These are phyloP conservation scores for Melinopterus prodromus DNA, from an alignment of 2,888 invertebrate species.

Conservation along the genomic window DNA sequence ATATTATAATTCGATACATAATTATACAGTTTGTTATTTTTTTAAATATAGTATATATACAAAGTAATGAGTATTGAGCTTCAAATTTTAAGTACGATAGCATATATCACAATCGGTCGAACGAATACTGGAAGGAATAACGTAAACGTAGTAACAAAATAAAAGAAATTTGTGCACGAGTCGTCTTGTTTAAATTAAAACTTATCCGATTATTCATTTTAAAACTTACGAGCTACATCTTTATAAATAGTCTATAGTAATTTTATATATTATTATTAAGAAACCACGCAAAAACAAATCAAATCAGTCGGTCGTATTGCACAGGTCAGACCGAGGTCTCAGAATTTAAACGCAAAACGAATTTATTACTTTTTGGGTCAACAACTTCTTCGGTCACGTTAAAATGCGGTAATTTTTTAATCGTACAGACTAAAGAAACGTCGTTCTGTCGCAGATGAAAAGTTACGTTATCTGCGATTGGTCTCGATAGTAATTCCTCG, in stretches of 20 bases:
- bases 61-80: neutral
- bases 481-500: slow-evolving; percentile 88
- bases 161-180: neutral
- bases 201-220: neutral
- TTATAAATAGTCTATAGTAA: neutral
- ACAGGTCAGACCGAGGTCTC: slow-evolving; percentile 93
- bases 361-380: slow-evolving; percentile 95
- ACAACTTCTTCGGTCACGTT: slow-evolving; percentile 95
- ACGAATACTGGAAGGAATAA: neutral
- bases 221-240: neutral
- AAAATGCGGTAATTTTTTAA: slow-evolving; percentile 90
- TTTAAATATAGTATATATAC: neutral
- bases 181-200: slow-evolving; percentile 10
- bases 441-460: slow-evolving; percentile 95
- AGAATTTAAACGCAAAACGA: slow-evolving; percentile 91
- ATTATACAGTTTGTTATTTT: no score
- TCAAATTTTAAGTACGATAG: neutral
- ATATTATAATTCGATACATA: neutral
- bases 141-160: neutral
- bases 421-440: slow-evolving; percentile 87
- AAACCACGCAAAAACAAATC: slow-evolving; percentile 34
- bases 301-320: slow-evolving; percentile 58
- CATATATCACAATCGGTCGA: neutral
- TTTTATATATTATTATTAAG: neutral
- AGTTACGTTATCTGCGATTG: slow-evolving; percentile 81